Base-by-base conservation (phyloP, 2,888 invertebrate species). In the Poecilobothrus nobilitatus region DNA sequence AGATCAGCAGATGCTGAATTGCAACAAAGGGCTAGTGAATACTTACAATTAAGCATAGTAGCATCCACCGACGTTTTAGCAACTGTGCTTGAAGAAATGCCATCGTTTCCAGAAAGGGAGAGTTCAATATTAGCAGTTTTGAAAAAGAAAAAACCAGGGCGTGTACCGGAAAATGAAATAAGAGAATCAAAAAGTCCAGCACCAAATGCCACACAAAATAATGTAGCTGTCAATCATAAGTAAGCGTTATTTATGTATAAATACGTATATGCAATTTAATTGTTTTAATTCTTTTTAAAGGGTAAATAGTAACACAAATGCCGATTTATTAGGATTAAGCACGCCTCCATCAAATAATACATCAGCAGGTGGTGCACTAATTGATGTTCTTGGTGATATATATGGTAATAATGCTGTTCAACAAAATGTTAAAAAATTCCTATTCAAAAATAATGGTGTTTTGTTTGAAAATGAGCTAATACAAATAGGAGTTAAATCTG, bases 51-150 rank as follows among this genome's bases (percentile, higher is more conserved):
- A 71, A 97, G 96, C 81, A 94, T 95, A 78, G 93, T 97, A 71
- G 96, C 97, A 41, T 94, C 96, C 73, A 90, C 95, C 68, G 98
- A 99, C 86, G 97, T 99, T 70, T 84, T 99, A 79, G 97, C 97
- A 33, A 98, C 97, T 67, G 97, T 98, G 67, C 84, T 99, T 74
- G 99, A 99, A 85, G 99, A 99, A 85, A 99, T 99, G 99, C 99
- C 99, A 72, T 97, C 98, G 67, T 99, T 98, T 84, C 97, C 99
- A 6, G 99, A 99, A 83, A 87, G 98, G 74, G 97, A 97, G 83
- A 97, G 97, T 71, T 97, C 97, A 18, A 97, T 99, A 76, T 84
- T 99, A 74, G 95, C 97, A 68, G 97, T 98, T 73, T 84, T 99
- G 76, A 98, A 99, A 84, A 98, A 98, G 85, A 97, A 97, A 84